phyloP scores from a whole-genome alignment of 1,140 invertebrate species.

The Megathymus violae region DNA sequence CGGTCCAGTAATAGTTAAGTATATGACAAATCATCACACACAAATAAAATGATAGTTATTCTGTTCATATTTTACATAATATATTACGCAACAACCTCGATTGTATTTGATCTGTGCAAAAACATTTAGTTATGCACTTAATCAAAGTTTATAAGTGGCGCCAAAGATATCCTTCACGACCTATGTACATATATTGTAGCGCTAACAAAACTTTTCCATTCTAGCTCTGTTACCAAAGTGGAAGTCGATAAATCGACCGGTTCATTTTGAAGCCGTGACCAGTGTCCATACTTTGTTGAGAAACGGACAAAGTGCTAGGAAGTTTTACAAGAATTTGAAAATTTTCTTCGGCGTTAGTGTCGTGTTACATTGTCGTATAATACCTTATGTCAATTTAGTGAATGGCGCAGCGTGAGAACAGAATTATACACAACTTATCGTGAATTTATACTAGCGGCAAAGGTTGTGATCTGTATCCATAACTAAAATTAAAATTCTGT shows the following conservation, averaged over 20 bases:
- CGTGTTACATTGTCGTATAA: no score
- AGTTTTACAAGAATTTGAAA: background rate
- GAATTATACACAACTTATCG: no score
- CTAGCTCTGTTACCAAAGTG: slow-evolving; percentile 35
- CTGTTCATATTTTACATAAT: no score
- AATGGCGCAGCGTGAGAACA: no score
- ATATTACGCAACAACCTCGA: background rate
- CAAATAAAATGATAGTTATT: no score
- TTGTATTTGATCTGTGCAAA: background rate
- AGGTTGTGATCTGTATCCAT: no score
- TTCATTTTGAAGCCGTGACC: slow-evolving; percentile 4
- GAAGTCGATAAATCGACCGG: slow-evolving; percentile 49
- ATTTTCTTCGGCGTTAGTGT: background rate
- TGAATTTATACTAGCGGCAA: no score
- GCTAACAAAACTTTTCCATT: slow-evolving; percentile 53
- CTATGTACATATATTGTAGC: slow-evolving; percentile 28
- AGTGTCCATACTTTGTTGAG: slow-evolving; percentile 23
- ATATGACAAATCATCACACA: no score
- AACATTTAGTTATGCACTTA: background rate
- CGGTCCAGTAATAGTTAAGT: no score
- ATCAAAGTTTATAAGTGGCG: background rate
- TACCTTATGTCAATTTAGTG: no score
- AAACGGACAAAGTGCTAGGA: slow-evolving; percentile 5
- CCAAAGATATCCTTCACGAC: background rate
- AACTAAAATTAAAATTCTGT: no score